A percentile compares a stretch with the other conserved stretches of the same genome.
Conservation (phyloP, 2,797 vertebrate genomes). For the Erpetoichthys calabaricus region DNA sequence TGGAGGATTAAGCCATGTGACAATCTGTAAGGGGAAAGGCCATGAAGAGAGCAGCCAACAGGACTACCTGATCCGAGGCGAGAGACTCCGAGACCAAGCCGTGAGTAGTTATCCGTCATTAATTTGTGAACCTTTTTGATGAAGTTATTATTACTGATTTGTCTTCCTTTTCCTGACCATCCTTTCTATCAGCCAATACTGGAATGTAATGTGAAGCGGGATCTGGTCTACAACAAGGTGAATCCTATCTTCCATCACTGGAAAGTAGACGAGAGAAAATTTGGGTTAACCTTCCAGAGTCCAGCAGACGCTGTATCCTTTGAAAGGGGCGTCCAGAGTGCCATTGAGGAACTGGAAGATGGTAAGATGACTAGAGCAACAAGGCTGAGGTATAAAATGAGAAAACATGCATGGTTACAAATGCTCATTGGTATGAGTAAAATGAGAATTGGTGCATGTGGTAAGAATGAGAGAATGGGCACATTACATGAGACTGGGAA, state of each 20-base stretch:
- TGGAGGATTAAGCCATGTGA: conserved; percentile 77
- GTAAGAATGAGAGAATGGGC: not conserved
- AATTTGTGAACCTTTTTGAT: not conserved
- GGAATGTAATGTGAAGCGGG: conserved; percentile 71
- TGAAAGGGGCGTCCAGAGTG: conserved; percentile 66
- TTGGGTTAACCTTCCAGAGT: conserved; percentile 85
- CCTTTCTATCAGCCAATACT: conserved; percentile 54
- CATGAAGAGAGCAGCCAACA: conserved; percentile 52
- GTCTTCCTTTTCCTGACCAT: conserved; percentile 3
- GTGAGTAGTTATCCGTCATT: conserved; percentile 44
- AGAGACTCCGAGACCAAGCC: conserved; percentile 77
- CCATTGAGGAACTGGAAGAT: conserved; percentile 67
- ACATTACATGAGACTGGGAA: not conserved
- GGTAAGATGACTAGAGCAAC: conserved; percentile 33
- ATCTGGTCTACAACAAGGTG: conserved; percentile 83
- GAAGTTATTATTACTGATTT: too few species aligned
- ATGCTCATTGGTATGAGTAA: too few species aligned
- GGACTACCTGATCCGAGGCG: conserved; percentile 69
- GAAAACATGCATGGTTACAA: not conserved
- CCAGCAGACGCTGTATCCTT: conserved; percentile 77
- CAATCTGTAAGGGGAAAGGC: conserved; percentile 69
- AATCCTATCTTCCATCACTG: conserved; percentile 92
- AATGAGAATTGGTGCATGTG: too few species aligned
- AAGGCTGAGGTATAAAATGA: not conserved
- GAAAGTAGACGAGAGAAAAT: conserved; percentile 78